Evolutionary conservation across 2,113 vertebrate genomes (phyloP).

Genomic region (Pituophis catenifer): DNA sequence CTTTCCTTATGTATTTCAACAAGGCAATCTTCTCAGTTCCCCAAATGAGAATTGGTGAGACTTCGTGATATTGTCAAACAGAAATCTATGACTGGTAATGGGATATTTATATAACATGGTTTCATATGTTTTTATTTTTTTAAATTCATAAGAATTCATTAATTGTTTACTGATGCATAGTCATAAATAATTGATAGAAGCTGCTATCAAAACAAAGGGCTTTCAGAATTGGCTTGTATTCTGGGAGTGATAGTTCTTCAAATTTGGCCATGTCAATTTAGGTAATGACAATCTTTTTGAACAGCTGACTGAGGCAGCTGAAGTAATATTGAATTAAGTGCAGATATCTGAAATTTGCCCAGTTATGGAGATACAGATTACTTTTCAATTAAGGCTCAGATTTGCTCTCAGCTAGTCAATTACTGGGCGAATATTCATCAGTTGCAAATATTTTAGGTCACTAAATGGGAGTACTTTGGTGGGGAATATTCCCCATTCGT

Average conservation of each 20-base stretch:
- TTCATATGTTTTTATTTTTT: not conserved
- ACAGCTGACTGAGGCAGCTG: conserved; percentile 31
- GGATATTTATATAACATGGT: not conserved
- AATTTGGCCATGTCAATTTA: not conserved
- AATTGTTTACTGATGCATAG: not conserved
- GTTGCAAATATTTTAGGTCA: not conserved
- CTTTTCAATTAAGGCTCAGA: not conserved
- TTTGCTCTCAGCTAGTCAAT: not conserved
- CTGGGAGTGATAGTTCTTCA: conserved; percentile 35
- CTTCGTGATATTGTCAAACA: not conserved
- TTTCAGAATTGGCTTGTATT: not conserved
- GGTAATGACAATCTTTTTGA: not conserved
- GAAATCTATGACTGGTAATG: not conserved
- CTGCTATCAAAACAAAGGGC: not conserved
- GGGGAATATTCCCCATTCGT: not conserved
- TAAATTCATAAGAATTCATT: not conserved
- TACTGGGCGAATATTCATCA: not conserved
- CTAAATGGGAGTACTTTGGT: not conserved
- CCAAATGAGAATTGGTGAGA: not conserved
- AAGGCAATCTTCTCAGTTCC: not conserved
- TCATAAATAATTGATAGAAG: not conserved
- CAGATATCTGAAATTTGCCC: not conserved
- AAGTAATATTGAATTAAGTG: not conserved
- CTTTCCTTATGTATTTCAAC: not conserved
- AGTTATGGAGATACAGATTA: not conserved